phyloP scores from a whole-genome alignment of 2,113 vertebrate genomes.

The Scomber japonicus region DNA sequence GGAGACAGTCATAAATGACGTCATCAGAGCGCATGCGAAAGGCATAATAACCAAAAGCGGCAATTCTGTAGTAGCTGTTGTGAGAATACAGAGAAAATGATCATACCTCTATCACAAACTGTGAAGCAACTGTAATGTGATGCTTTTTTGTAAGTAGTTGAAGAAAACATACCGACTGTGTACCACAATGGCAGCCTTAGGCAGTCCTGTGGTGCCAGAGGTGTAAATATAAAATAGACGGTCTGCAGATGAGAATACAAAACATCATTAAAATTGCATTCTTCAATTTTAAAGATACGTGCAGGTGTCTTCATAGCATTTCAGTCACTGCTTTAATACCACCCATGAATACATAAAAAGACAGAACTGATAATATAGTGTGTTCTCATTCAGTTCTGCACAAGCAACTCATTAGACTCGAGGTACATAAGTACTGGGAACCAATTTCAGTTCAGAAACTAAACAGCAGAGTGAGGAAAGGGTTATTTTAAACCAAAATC shows the following conservation, averaged over 20 bases:
- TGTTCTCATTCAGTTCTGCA: background rate
- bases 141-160: background rate
- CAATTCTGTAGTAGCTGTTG: constrained; percentile 92
- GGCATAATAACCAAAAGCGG: constrained; percentile 90
- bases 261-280: constrained; percentile 4
- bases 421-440: constrained; percentile 27
- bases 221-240: constrained; percentile 95
- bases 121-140: background rate
- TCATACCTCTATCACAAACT: constrained; percentile 1
- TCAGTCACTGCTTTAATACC: background rate
- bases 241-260: constrained; percentile 77
- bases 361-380: background rate
- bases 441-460: constrained; percentile 36
- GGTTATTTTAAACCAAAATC: background rate
- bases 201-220: constrained; percentile 92
- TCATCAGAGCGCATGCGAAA: constrained; percentile 87
- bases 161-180: constrained; percentile 89
- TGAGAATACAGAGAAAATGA: constrained; percentile 13
- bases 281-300: background rate
- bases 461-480: constrained; percentile 6
- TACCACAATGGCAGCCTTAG: constrained; percentile 93
- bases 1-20: constrained; percentile 92
- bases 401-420: background rate
- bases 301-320: background rate
- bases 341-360: no score